A percentile compares a stretch with the other conserved stretches of the same genome.
Conservation (phyloP, 2,113 vertebrate genomes). For the Percopsis transmontana region DNA sequence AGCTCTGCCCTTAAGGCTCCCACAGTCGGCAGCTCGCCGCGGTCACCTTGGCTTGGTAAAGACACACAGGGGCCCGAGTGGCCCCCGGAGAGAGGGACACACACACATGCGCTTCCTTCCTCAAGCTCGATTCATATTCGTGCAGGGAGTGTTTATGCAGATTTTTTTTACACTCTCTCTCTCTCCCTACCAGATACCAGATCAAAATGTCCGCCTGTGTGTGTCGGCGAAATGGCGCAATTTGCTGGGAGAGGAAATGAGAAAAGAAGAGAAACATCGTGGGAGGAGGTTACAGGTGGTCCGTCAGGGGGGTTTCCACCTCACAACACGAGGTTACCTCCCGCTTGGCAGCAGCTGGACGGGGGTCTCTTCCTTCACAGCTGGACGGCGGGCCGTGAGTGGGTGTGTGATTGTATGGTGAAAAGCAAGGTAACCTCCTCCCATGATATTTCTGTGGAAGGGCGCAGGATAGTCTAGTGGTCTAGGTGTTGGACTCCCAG, state of each 20-base stretch:
- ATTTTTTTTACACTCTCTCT: constrained; percentile 28
- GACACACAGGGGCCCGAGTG: constrained; percentile 6
- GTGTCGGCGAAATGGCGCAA: constrained; percentile 56
- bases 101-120: constrained; percentile 11
- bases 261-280: no score
- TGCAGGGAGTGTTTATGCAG: constrained; percentile 56
- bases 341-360: constrained; percentile 54
- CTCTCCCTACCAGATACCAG: constrained; percentile 23
- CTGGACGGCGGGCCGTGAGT: constrained; percentile 34
- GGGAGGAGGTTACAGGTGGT: background rate
- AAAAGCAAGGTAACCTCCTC: no score
- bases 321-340: constrained; percentile 47
- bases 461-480: no score
- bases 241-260: no score
- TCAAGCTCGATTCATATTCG: constrained; percentile 69
- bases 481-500: no score
- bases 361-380: constrained; percentile 48
- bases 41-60: constrained; percentile 80
- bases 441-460: no score
- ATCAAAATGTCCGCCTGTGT: constrained; percentile 45
- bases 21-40: constrained; percentile 68
- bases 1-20: constrained; percentile 63
- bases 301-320: background rate
- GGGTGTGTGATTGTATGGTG: constrained; percentile 4
- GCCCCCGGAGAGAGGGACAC: constrained; percentile 35